Evolutionary conservation across 2,113 vertebrate genomes (phyloP).

Genomic region (Lepisosteus osseus): DNA sequence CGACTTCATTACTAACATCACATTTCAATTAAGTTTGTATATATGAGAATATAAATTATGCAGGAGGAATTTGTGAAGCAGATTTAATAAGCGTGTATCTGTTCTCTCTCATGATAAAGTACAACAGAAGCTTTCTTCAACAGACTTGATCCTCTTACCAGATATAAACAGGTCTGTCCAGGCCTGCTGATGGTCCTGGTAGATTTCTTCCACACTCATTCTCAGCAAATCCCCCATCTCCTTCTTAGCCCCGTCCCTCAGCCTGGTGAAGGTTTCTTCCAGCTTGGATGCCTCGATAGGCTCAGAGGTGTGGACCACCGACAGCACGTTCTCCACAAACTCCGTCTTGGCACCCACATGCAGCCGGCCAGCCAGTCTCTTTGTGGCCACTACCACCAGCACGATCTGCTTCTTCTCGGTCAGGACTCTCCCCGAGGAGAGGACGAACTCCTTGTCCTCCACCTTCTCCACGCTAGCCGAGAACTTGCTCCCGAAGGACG

Average conservation of each 20-base stretch:
- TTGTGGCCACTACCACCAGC: conserved; percentile 81
- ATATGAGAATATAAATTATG: too few species aligned
- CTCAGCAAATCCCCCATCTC: conserved; percentile 84
- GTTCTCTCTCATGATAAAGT: too few species aligned
- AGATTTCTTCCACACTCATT: conserved; percentile 68
- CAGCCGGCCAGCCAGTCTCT: conserved; percentile 69
- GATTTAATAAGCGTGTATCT: too few species aligned
- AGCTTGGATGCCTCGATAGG: conserved; percentile 67
- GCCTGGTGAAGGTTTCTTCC: conserved; percentile 72
- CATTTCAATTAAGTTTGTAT: too few species aligned
- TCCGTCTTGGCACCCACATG: conserved; percentile 80
- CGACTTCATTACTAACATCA: too few species aligned
- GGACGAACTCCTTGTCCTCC: conserved; percentile 78
- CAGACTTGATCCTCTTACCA: conserved; percentile 57
- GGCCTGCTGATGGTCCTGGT: conserved; percentile 82
- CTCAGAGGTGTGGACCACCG: conserved; percentile 78
- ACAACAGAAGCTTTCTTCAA: too few species aligned
- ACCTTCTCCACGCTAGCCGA: conserved; percentile 72
- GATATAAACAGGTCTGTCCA: conserved; percentile 92
- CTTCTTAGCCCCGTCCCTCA: conserved; percentile 77
- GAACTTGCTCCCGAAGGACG: conserved; percentile 60
- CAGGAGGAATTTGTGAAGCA: too few species aligned
- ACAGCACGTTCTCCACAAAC: conserved; percentile 76
- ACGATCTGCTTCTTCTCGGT: conserved; percentile 67
- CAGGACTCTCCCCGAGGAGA: conserved; percentile 75